phyloP scores from a whole-genome alignment of 2,113 vertebrate genomes.

The Phasianus colchicus region DNA sequence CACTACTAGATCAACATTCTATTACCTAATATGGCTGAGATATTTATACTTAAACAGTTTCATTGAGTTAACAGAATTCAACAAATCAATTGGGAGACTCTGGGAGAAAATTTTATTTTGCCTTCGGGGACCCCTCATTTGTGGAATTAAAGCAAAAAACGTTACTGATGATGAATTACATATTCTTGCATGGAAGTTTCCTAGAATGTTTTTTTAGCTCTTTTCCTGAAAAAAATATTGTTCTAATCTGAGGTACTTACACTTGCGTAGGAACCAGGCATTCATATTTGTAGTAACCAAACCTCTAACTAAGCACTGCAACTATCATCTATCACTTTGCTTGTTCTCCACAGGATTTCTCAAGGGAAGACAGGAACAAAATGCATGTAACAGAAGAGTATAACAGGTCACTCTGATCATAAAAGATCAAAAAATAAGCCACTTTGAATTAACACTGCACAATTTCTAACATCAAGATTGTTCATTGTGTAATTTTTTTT shows the following conservation, averaged over 20 bases:
- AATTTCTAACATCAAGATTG: not conserved
- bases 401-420: not conserved
- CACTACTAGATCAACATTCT: not conserved
- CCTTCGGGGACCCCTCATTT: not conserved
- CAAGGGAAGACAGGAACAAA: not conserved
- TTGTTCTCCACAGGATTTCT: not conserved
- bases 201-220: not conserved
- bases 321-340: not conserved
- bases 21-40: not conserved
- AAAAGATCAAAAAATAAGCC: not conserved
- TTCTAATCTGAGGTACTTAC: not conserved
- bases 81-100: not conserved
- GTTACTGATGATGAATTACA: not conserved
- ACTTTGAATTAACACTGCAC: not conserved
- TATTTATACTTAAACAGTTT: not conserved
- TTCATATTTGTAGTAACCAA: not conserved
- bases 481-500: not conserved
- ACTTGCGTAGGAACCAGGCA: not conserved
- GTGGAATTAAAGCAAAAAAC: not conserved
- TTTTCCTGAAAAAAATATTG: not conserved
- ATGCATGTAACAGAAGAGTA: fast-evolving
- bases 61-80: not conserved
- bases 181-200: not conserved
- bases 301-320: not conserved
- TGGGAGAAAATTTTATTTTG: not conserved